A percentile compares a stretch with the other conserved stretches of the same genome.
Conservation (phyloP, 2,797 vertebrate genomes). For the Gobio occitaniae region DNA sequence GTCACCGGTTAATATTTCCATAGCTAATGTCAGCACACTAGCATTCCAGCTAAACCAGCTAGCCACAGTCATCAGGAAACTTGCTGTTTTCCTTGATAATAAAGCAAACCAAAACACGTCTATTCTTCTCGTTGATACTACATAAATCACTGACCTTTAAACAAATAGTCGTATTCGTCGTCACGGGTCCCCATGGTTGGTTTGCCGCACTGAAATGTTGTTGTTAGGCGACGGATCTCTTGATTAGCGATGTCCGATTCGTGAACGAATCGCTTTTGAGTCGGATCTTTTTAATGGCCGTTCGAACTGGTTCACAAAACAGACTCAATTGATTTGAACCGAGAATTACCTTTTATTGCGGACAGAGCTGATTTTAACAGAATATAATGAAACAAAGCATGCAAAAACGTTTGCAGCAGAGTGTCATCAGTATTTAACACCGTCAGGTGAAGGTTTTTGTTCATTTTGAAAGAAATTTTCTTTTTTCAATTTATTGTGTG, state of each 20-base stretch:
- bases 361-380: neutral
- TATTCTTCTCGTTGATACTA: neutral
- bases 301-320: neutral
- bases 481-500: no score
- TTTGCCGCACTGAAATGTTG: conserved; percentile 35
- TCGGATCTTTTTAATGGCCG: conserved; percentile 19
- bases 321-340: neutral
- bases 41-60: conserved; percentile 22
- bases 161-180: conserved; percentile 85
- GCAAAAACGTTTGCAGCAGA: neutral
- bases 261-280: neutral
- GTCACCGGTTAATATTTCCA: neutral
- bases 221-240: conserved; percentile 27
- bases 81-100: neutral
- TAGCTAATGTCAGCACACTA: neutral
- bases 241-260: conserved; percentile 26
- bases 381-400: neutral
- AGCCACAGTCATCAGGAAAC: conserved; percentile 41
- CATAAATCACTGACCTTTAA: conserved; percentile 76
- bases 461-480: no score
- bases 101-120: neutral
- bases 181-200: conserved; percentile 81
- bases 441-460: no score
- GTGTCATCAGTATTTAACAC: no score
- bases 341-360: neutral